Conservation (phyloP, 2,113 vertebrate species). For the Sceloporus tristichus region DNA sequence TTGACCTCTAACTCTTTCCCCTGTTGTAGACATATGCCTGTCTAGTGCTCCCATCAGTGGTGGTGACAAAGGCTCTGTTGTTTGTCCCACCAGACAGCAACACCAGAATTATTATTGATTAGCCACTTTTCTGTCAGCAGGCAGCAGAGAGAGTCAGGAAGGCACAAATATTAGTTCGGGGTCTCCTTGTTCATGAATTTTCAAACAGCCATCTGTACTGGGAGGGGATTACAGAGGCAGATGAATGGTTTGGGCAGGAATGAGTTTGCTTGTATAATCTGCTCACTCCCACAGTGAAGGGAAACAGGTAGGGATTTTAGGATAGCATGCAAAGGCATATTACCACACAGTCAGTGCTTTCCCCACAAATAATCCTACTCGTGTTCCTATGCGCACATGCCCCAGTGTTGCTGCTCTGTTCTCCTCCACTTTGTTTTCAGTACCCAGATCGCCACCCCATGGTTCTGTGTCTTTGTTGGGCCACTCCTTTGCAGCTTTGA, state of each 20-base stretch:
- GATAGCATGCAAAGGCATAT: background rate
- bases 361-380: background rate
- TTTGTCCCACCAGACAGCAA: slow-evolving; percentile 29
- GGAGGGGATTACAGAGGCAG: background rate
- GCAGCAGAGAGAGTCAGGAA: background rate
- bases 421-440: background rate
- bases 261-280: slow-evolving; percentile 2
- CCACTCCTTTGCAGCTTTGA: background rate
- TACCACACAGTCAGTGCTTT: background rate
- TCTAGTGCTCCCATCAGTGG: background rate
- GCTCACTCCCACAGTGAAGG: background rate
- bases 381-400: background rate
- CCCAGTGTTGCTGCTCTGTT: background rate
- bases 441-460: background rate
- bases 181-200: background rate
- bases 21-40: background rate
- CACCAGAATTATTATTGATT: slow-evolving; percentile 47
- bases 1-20: too few relatives aligned
- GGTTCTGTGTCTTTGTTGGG: background rate
- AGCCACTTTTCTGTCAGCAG: slow-evolving; percentile 39
- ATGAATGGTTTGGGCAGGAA: background rate
- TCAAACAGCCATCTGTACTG: background rate
- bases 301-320: background rate
- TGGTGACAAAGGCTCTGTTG: background rate
- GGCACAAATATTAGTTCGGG: background rate